A percentile compares a stretch with the other conserved stretches of the same genome.
Conservation (phyloP, 2,113 vertebrate genomes). For the Salvelinus namaycush region DNA sequence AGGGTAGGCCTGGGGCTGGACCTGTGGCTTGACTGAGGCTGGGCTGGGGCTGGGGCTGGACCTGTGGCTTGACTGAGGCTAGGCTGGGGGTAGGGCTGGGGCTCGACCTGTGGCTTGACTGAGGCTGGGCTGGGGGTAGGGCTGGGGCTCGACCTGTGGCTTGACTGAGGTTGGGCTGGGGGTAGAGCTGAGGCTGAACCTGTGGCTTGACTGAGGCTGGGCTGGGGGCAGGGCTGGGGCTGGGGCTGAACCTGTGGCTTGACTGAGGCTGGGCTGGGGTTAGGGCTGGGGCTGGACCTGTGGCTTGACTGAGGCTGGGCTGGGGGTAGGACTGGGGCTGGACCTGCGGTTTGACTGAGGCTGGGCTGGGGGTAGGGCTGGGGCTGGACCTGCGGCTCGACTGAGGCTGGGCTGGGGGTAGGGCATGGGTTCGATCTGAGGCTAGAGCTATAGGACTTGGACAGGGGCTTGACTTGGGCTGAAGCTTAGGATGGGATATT, state of each 20-base stretch:
- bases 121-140: neutral
- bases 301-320: neutral
- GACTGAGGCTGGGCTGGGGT: neutral
- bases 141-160: neutral
- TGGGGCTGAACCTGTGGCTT: neutral
- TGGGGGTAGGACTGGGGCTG: neutral
- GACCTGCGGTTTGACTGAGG: neutral
- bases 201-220: neutral
- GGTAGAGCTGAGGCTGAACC: neutral
- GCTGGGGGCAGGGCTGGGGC: neutral
- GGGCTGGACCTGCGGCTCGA: neutral
- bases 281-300: neutral
- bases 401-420: neutral
- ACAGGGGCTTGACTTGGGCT: constrained; percentile 1
- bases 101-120: neutral
- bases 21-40: neutral
- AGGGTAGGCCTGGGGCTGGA: neutral
- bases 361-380: neutral
- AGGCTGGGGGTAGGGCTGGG: neutral
- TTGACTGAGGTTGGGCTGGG: neutral
- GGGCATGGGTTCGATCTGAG: neutral
- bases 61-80: neutral
- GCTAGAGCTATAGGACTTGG: neutral
- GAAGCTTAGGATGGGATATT: constrained; percentile 1
- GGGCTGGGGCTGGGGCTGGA: neutral